These are phyloP conservation scores for Platichthys stellatus DNA, from an alignment of 2,113 vertebrate species.

Conservation along the genomic window DNA sequence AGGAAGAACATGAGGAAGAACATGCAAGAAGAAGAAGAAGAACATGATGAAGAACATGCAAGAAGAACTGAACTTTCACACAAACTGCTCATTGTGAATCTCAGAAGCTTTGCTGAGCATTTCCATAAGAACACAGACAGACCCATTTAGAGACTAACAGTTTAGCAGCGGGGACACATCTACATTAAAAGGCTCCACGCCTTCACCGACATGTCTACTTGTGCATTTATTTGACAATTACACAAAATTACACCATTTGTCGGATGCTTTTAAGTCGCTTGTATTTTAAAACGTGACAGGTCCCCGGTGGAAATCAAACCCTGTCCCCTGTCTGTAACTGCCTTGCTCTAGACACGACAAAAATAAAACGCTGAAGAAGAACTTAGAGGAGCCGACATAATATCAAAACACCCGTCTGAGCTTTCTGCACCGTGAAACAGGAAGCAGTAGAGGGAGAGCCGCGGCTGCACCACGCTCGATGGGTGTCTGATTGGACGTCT, in stretches of 20 bases:
- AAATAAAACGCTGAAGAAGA: neutral
- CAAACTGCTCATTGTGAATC: no score
- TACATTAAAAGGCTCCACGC: no score
- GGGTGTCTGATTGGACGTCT: neutral
- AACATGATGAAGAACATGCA: no score
- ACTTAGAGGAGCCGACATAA: neutral
- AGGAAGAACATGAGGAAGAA: no score
- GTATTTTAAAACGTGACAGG: slow-evolving; percentile 17
- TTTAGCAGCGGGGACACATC: neutral
- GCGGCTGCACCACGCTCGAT: neutral
- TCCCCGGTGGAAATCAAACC: neutral
- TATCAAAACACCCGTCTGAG: neutral
- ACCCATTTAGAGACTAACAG: neutral
- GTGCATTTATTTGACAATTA: neutral
- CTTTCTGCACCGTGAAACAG: neutral
- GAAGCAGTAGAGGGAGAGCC: neutral
- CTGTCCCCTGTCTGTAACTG: neutral
- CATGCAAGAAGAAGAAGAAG: no score
- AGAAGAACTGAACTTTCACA: no score
- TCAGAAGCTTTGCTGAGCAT: neutral
- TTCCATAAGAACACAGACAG: neutral
- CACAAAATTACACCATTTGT: slow-evolving; percentile 10
- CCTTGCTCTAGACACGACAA: neutral
- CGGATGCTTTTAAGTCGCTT: slow-evolving; percentile 29
- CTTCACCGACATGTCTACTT: neutral